phyloP scores from a whole-genome alignment of 1,140 invertebrate genomes.

The Sycobia sp. region DNA sequence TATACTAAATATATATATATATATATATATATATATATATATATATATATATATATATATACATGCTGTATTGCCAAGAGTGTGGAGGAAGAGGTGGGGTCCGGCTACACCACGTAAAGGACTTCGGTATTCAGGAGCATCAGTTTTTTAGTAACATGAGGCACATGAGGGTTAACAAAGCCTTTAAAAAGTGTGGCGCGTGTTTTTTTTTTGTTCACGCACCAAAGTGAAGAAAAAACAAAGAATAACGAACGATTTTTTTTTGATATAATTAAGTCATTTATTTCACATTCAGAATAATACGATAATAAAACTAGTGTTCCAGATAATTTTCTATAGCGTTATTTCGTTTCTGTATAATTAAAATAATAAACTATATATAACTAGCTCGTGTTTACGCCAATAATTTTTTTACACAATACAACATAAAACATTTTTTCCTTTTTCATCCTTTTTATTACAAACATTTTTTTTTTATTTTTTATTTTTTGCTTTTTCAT shows the following conservation, averaged over 20 bases:
- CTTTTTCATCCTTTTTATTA: too few species aligned
- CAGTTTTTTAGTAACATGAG: slow-evolving; percentile 34
- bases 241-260: slow-evolving; percentile 22
- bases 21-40: neutral
- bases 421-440: slow-evolving; percentile 30
- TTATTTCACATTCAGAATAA: slow-evolving; percentile 36
- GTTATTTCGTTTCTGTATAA: slow-evolving; percentile 19
- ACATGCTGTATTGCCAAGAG: slow-evolving; percentile 22
- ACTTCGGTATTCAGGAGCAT: slow-evolving; percentile 23
- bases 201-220: too few species aligned
- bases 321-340: slow-evolving; percentile 23
- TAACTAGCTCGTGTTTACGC: slow-evolving; percentile 24
- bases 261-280: slow-evolving; percentile 34
- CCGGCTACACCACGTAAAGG: slow-evolving; percentile 59
- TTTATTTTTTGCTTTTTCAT: too few species aligned
- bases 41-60: neutral
- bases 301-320: slow-evolving; percentile 25
- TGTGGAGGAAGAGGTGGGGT: slow-evolving; percentile 50
- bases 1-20: neutral
- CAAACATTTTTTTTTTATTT: too few species aligned
- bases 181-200: slow-evolving; percentile 28
- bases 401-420: slow-evolving; percentile 26
- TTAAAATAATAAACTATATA: slow-evolving; percentile 29
- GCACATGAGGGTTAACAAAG: slow-evolving; percentile 22
- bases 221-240: slow-evolving; percentile 32